These are phyloP conservation scores for Monopterus albus DNA, from an alignment of 2,113 vertebrate genomes.

Conservation along the genomic window DNA sequence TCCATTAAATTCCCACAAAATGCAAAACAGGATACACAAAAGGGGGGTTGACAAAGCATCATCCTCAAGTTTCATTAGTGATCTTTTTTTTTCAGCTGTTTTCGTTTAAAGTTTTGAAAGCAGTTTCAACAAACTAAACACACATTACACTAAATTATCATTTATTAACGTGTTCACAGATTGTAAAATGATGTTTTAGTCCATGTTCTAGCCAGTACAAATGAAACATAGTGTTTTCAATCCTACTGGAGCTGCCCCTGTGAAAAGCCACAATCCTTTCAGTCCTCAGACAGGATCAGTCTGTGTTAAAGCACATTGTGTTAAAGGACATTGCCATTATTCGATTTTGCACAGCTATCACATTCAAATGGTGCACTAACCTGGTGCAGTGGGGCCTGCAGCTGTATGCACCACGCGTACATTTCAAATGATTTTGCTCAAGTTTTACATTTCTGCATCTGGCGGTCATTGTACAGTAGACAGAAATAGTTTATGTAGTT, in stretches of 20 bases:
- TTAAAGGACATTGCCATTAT: not conserved
- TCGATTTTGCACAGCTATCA: not conserved
- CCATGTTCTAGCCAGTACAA: not conserved
- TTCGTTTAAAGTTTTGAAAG: slow-evolving; percentile 2
- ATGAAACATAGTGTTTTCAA: not conserved
- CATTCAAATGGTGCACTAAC: slow-evolving; percentile 2
- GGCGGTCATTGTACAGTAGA: too few species aligned
- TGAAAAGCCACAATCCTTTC: not conserved
- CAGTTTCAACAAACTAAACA: too few species aligned
- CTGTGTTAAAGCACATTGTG: not conserved
- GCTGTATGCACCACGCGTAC: too few species aligned
- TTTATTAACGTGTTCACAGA: too few species aligned
- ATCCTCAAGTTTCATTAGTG: not conserved
- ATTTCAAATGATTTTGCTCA: too few species aligned
- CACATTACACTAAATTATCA: too few species aligned
- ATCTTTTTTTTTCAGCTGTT: not conserved
- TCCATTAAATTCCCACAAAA: slow-evolving; percentile 8
- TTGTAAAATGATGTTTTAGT: too few species aligned
- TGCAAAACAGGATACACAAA: not conserved
- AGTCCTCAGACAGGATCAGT: too few species aligned
- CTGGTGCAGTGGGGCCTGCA: slow-evolving; percentile 7
- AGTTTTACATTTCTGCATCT: too few species aligned
- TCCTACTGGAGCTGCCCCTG: not conserved
- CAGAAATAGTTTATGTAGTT: too few species aligned
- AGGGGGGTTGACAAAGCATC: not conserved